Evolutionary conservation across 2,888 invertebrate genomes (phyloP), one percentile per base, ranked within the genome.

Genomic region (Formica aserva): DNA sequence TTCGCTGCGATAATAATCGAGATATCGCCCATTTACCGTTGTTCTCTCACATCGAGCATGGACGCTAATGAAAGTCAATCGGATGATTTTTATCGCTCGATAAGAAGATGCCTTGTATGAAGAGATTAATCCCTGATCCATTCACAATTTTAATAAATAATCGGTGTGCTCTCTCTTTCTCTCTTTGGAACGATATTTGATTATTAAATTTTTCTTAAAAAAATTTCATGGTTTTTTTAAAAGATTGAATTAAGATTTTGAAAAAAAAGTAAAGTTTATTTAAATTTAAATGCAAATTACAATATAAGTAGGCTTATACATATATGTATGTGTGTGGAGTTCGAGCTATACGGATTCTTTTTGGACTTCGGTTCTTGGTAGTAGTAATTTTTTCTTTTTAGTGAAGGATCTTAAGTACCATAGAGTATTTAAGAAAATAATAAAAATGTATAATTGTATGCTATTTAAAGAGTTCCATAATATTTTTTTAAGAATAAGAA

Each of bases 1-100:
- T 72, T 74, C 26, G 38, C 57, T 60, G 26, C 78, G 78, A 80
- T 80, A 78, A 80, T 80, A 80, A 80, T 74, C 74, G 60, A 80
- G 41, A 48, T 74, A 72, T 45, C 78, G 11, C 13, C 26, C 71
- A 57, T 60, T 71, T 60, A 72, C 26, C 22, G 32, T 22, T 35
- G 45, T 45, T 48, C 32, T 18, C n/a, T 72, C 13, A 22, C 41
- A 29, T 55, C 11, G 41, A 41, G 55, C 15, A 72, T 18, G 18
- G 9, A 45, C 35, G 15, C 18, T n/a, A 35, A 60, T 35, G 15
- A 26, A 72, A 41, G 5, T 48, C 38, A 26, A 67, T 22, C 32
- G 74, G 18, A 41, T 22, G 45, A 67, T 22, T 55, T n/a, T 41
- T 35, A 13, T 35, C 26, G 41, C 29, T 13, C 29, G 22, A 71